Evolutionary conservation across 2,113 vertebrate genomes (phyloP).

Genomic region (Prunella fulvescens): DNA sequence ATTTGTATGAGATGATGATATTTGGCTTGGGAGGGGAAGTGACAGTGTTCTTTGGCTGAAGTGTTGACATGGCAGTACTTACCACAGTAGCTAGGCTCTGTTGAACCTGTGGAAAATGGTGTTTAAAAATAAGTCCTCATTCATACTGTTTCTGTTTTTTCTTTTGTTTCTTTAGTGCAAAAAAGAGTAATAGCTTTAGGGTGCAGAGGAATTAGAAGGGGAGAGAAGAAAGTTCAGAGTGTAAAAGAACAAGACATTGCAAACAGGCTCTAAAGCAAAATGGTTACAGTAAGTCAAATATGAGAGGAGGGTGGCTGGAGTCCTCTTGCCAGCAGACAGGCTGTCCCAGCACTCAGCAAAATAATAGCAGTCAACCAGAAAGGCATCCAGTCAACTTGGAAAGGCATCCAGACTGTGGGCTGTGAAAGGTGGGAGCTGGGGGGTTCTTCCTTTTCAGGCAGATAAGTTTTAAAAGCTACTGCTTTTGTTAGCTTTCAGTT

Average conservation of each 20-base stretch:
- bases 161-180: background rate
- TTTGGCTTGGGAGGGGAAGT: conserved; percentile 38
- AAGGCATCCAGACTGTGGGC: conserved; percentile 40
- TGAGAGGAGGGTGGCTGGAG: background rate
- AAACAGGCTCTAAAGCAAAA: background rate
- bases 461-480: background rate
- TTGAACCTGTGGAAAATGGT: background rate
- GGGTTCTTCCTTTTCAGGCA: background rate
- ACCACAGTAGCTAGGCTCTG: background rate
- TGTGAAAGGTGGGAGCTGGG: conserved; percentile 23
- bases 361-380: conserved; percentile 58
- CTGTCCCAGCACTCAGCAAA: conserved; percentile 43
- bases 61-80: background rate
- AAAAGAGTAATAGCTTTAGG: background rate
- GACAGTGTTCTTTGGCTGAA: background rate
- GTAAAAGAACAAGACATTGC: background rate
- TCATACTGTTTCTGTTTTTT: background rate
- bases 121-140: background rate
- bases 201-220: background rate
- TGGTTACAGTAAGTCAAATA: background rate
- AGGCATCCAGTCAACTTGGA: conserved; percentile 46
- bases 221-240: background rate
- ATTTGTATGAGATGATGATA: background rate
- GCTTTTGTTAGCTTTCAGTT: background rate
- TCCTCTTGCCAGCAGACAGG: conserved; percentile 33